Base-by-base conservation (phyloP, 1,140 invertebrate genomes). In the Aphelenchoides besseyi region DNA sequence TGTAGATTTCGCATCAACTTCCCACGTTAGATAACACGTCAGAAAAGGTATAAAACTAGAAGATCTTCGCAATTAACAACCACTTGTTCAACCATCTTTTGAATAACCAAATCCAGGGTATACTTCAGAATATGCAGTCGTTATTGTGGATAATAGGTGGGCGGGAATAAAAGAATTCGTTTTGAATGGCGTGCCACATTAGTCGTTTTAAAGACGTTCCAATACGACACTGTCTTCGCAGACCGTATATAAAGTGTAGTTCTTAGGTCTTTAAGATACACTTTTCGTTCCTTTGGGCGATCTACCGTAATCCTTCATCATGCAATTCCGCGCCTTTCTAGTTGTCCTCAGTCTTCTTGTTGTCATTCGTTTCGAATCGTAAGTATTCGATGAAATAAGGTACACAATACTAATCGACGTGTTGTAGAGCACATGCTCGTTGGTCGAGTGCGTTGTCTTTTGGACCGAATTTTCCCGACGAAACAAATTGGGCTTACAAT, bases 401-500 rank as follows among this genome's bases (percentile, higher is more conserved):
- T 33, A 59, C 5, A 59, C 18, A 33, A 59, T 5, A 23, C 41
- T 48, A 23, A 23, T 48, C 41, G n/a, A n/a, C n/a, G n/a, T n/a
- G 55, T 8, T 59, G 18, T 59, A 8, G 5, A 59, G 55, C 18
- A 18, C 55, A 8, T 18, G 55, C 55, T 33, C 55, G 55, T 23
- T 8, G 5, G 55, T 59, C 55, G 55, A 41, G n/a, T 41, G 5
- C 55, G 26, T 59, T 59, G 12, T 8, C 5, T 33, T 59, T 59
- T 33, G 55, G 55, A 28, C 55, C 55, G 26, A 18, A 59, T 18
- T 33, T 59, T n/a, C n/a, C n/a, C n/a, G n/a, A n/a, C 55, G 55
- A 59, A 23, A 5, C 5, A 28, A 23, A 59, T 8, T 59, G 55
- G 55, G 5, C 26, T 33, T 48, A 48, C 41, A 23, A 12, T 12